Evolutionary conservation across 2,888 invertebrate species (phyloP).

Genomic region (Cosmopolites sordidus): DNA sequence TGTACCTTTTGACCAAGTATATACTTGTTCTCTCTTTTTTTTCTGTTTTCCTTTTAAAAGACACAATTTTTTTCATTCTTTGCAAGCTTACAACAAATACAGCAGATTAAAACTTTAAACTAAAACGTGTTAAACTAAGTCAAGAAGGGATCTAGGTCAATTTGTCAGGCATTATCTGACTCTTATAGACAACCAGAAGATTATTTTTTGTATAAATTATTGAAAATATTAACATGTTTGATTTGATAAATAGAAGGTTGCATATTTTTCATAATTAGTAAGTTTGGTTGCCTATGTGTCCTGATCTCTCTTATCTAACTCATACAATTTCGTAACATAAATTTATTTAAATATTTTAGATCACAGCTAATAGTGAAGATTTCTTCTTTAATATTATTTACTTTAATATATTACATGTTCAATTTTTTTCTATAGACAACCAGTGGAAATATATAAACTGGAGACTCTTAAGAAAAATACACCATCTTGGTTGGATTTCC

Average conservation of each 20-base stretch:
- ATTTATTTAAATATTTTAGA: conserved; percentile 43
- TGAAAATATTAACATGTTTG: too few species aligned
- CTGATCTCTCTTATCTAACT: background rate
- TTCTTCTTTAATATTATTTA: conserved; percentile 39
- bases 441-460: conserved; percentile 11
- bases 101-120: background rate
- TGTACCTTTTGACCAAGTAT: background rate
- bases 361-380: conserved; percentile 49
- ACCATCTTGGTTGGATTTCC: too few species aligned
- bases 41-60: too few species aligned
- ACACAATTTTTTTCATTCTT: background rate
- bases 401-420: conserved; percentile 21
- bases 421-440: conserved; percentile 18
- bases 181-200: too few species aligned
- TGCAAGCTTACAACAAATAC: background rate
- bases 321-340: conserved; percentile 27
- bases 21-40: background rate
- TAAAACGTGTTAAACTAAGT: background rate
- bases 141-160: too few species aligned
- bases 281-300: too few species aligned
- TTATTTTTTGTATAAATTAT: too few species aligned
- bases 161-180: too few species aligned
- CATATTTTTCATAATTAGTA: too few species aligned
- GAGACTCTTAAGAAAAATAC: conserved; percentile 10
- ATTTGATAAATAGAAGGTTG: too few species aligned